Base-by-base conservation (phyloP, 1,140 invertebrate genomes). In the Tyrophagus putrescentiae region DNA sequence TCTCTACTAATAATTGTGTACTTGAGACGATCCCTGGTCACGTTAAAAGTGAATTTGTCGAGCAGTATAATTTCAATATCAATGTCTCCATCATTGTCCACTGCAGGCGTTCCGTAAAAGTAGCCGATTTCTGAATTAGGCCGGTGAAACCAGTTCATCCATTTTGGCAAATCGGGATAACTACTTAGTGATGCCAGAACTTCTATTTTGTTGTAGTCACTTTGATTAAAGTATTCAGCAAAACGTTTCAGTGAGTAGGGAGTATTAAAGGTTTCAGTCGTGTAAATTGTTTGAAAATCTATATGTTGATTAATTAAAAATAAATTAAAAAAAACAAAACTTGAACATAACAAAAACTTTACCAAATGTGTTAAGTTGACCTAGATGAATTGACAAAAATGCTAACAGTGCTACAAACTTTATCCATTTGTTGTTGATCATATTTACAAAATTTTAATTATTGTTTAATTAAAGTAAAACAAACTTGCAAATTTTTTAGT, bases 91-190 rank as follows among this genome's bases (percentile, higher is more conserved):
- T 60, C 34, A 21, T 63, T 52, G 23, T 60, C 29, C 3, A 2
- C 9, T 25, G 32, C 41, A 3, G 64, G 63, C 9, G 64, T 56
- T 21, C 66, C 66, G 62, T 67, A 67, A 0, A 67, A 36, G 60
- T 52, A 64, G 18, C 57, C 66, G 57, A 44, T 33, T n/a, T 53
- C 45, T 25, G 52, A 33, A 11, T 45, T 34, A 31, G 39, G 32
- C 7, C 59, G 61, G 23, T 62, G 58, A 25, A 32, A 79, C 66
- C 86, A 89, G 34, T 82, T 77, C 65, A 90, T 80, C 87, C 87
- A 90, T 9, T 76, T 72, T 1, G 87, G 87, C 44, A 91, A 73
- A 72, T 90, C 87, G 0, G 87, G 85, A 48, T 81, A 78, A 65
- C 81, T 77, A 1, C 78, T 61, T 23, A 85, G 67, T 0, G 82